Evolutionary conservation across 2,888 invertebrate species (phyloP), one percentile per base, ranked within the genome.

Genomic region (Amphipoea oculea): DNA sequence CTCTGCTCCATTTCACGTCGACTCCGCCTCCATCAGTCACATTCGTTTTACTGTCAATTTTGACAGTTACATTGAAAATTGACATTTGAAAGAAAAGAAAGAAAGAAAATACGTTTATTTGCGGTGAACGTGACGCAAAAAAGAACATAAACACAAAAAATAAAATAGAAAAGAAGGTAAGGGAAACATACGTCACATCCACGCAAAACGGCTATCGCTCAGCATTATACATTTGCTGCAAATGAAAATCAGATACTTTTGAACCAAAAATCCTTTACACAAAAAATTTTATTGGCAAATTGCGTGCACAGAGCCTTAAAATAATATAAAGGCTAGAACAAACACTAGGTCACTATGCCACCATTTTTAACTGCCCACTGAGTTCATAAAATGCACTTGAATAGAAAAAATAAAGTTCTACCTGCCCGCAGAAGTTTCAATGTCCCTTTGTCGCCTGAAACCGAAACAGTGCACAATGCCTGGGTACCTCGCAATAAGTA

Each of bases 381-480:
- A 62, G 23, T 69, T 54, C 36, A 63, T 54, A 73, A 83, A 78
- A 68, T 7, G 29, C 12, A 36, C 12, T 20, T 40, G 6, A 62
- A 80, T 17, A 29, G 57, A 63, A 71, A 72, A 66, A 76, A 69
- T 1, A 29, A 51, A 23, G 0, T 45, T 66, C 14, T 69, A 54
- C 51, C 71, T 68, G 40, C n/a, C 40, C 17, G 36, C 62, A 45
- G 62, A 69, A 45, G 54, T 76, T 76, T 81, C 60, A 69, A 71
- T 40, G 42, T 57, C 12, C 69, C 65, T 70, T 70, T 85, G 66
- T 85, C 54, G 48, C 14, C 11, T 51, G 69, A 57, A 76, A 85
- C 81, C 62, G 69, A 73, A 81, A 76, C 57, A 76, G 42, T 57
- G 62, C 54, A 81, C 76, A 85, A 73, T 73, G 23, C 65, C 62